Conservation (phyloP, 2,797 vertebrate genomes). For the Arrhamphus sclerolepis region DNA sequence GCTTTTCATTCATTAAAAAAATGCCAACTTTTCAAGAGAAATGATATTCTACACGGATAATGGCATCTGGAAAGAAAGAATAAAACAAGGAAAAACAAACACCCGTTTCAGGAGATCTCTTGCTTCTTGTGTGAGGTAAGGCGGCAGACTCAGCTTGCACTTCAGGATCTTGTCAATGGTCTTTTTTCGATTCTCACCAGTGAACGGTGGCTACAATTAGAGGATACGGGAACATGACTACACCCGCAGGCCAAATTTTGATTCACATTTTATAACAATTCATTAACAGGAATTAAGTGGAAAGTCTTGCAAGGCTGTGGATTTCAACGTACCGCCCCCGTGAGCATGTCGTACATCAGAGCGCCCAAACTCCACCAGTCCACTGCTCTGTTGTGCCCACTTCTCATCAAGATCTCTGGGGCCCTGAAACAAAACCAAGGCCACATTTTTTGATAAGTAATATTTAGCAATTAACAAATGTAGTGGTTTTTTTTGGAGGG, state of each 20-base stretch:
- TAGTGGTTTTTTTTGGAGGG: too few relatives aligned
- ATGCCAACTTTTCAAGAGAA: too few relatives aligned
- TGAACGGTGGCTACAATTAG: conserved; percentile 89
- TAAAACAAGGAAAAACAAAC: conserved; percentile 10
- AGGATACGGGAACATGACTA: not conserved
- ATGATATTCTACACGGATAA: too few relatives aligned
- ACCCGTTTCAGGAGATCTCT: conserved; percentile 98
- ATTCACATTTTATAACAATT: not conserved
- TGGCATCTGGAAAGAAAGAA: too few relatives aligned
- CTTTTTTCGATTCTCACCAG: conserved; percentile 97
- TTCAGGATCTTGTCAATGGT: conserved; percentile 99
- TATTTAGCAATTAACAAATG: not conserved
- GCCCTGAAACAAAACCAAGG: conserved; percentile 80
- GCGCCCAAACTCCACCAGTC: conserved; percentile 99
- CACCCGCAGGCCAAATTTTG: not conserved
- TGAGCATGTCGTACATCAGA: conserved; percentile 99
- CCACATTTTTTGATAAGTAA: not conserved
- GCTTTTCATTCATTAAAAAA: too few relatives aligned
- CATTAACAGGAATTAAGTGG: not conserved
- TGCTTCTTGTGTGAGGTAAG: conserved; percentile 99
- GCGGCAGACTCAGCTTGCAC: conserved; percentile 97
- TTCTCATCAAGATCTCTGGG: conserved; percentile 98
- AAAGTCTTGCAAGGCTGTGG: not conserved
- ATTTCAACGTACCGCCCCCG: conserved; percentile 93
- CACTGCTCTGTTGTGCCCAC: conserved; percentile 97